Evolutionary conservation across 2,888 invertebrate species (phyloP), one percentile per base, ranked within the genome.

Genomic region (Ormyrus rosae): DNA sequence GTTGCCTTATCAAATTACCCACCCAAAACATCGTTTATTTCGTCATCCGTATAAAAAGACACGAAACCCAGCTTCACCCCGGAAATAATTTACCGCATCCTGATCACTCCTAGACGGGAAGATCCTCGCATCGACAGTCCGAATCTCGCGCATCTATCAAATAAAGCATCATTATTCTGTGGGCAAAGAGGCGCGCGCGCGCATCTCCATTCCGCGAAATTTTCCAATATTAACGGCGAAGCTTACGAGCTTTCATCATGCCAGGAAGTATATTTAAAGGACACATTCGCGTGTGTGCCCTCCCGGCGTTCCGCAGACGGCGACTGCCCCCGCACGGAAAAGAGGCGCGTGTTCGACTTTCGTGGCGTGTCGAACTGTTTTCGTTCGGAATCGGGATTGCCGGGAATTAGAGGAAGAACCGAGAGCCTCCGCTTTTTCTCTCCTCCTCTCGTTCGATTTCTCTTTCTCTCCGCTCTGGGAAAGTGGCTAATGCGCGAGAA

Each of bases 401-500:
- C 45, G 10, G 19, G 19, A 19, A 19, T 19, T 19, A 19, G 19
- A 19, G 55, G 73, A 64, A 55, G 64, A 74, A 56, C 53, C 65
- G 55, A 46, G 48, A 19, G 19, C 19, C 19, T 19, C 19, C 19
- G 19, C 19, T 19, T 34, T 53, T 71, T 71, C 46, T 45, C 51
- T 53, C 19, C 19, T 19, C 19, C 19, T 19, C 19, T 19, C 19
- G 19, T 19, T 19, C 19, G 19, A 19, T 67, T 0, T 68, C 34
- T 53, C 6, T 67, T 9, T 53, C 56, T 70, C n/a, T 50, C 70
- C 13, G 9, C 19, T 19, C 19, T 7, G 13, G 51, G 11, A 46
- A 84, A 83, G 73, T 81, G 75, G 75, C 74, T 84, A 83, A 85
- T 84, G 83, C 78, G 70, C 68, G 70, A 65, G 61, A 53, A 83